Conservation (phyloP, 2,797 vertebrate genomes). For the Chromis chromis region DNA sequence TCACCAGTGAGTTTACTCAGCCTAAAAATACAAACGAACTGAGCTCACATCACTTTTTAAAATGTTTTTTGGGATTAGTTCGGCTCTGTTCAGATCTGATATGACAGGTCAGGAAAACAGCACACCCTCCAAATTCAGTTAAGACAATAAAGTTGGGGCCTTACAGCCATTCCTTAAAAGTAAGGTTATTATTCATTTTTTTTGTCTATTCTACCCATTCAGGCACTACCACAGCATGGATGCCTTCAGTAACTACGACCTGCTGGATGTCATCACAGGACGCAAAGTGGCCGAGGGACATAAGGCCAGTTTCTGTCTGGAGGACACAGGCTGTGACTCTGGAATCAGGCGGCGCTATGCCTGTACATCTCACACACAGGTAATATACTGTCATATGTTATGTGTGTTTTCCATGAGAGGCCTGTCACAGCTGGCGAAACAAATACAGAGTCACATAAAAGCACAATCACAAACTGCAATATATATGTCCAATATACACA, state of each 20-base stretch:
- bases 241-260: constrained; percentile 90
- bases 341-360: constrained; percentile 87
- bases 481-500: too few relatives aligned
- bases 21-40: constrained; percentile 4
- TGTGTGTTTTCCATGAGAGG: neutral
- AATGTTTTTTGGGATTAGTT: neutral
- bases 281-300: constrained; percentile 89
- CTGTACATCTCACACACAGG: constrained; percentile 89
- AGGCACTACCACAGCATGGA: constrained; percentile 94
- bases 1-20: constrained; percentile 87
- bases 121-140: constrained; percentile 10
- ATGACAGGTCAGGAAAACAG: constrained; percentile 5
- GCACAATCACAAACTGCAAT: too few relatives aligned
- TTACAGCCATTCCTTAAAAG: constrained; percentile 13
- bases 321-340: constrained; percentile 87
- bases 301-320: constrained; percentile 91
- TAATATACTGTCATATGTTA: constrained; percentile 41
- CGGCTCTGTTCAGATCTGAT: neutral
- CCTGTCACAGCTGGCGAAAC: neutral
- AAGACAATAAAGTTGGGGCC: neutral
- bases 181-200: neutral
- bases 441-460: neutral
- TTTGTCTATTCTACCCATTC: neutral
- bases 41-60: neutral
- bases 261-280: constrained; percentile 82